Percentiles rank a stretch among this genome's conserved stretches.
Conservation (phyloP, 2,888 invertebrate species). For the Lithophane semibrunnea region DNA sequence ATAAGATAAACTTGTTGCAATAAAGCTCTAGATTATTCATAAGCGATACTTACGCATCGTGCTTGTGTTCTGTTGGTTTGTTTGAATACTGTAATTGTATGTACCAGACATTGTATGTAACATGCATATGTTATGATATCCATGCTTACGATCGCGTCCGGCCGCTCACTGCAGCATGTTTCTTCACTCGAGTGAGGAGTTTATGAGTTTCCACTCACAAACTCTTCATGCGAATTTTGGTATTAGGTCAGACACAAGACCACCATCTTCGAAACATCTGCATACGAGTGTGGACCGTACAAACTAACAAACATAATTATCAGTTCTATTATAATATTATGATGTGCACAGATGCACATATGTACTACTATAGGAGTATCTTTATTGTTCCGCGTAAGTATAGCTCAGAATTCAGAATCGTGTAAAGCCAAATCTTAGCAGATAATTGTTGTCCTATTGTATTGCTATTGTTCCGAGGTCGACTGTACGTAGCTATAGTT, state of each 20-base stretch:
- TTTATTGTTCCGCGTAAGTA: conserved; percentile 70
- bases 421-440: conserved; percentile 76
- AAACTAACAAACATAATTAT: neutral
- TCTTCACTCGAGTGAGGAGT: conserved; percentile 3
- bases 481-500: conserved; percentile 65
- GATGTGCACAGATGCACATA: conserved; percentile 7
- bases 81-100: conserved; percentile 75
- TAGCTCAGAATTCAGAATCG: conserved; percentile 70
- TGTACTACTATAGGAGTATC: neutral
- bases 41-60: conserved; percentile 79
- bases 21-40: conserved; percentile 85
- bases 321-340: conserved; percentile 13
- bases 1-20: conserved; percentile 87
- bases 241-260: conserved; percentile 36
- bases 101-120: conserved; percentile 40
- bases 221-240: neutral
- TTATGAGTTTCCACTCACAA: neutral
- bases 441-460: conserved; percentile 65
- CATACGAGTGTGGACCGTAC: neutral
- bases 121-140: conserved; percentile 7
- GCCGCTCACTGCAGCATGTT: conserved; percentile 16
- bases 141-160: neutral
- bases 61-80: conserved; percentile 74
- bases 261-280: neutral
- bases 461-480: conserved; percentile 69